Base-by-base conservation (phyloP, 1,140 invertebrate species). In the Arctopsyche grandis region DNA sequence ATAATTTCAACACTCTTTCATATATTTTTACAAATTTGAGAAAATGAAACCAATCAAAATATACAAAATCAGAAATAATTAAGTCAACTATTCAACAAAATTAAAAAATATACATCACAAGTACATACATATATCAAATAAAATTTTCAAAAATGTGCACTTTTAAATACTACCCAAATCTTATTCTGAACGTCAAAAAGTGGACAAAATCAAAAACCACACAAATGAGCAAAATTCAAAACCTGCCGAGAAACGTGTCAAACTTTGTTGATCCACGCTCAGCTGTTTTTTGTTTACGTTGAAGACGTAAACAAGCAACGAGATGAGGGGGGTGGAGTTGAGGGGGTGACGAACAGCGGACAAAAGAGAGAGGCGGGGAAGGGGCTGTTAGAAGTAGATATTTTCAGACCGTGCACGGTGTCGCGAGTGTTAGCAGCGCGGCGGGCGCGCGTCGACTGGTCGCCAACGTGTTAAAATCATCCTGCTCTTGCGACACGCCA, bases 261-360 rank as follows among this genome's bases (percentile, higher is more conserved):
- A 16, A 29, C 24, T 24, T 21, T 12, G 10, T 12, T 14, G 14
- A 66, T 9, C 19, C 1, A 22, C 71, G n/a, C 26, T 76, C 74
- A 76, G 74, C 74, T 76, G 74, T 43, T 76, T 46, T 60, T 16
- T 76, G 74, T 76, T 76, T 76, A 76, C 74, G 48, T 76, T 56
- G 74, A 16, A n/a, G 12, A 44, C 69, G 74, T 76, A 76, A 76
- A 76, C 74, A 76, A 76, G 60, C 74, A 63, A 16, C 16, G 16
- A 3, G 0, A 3, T 10, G 58, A 58, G 9, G 7, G 58, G 58
- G 58, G 21, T 60, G 58, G 12, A 12, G 12, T 5, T 1, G 58
- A 22, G 14, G 21, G 21, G 52, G 7, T 16, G 24, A 14, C 0
- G 19, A 14, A n/a, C 56, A 29, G 14, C 9, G 24, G 12, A 19